phyloP scores from a whole-genome alignment of 2,113 vertebrate genomes.

The Cryptomyrus ogoouensis region DNA sequence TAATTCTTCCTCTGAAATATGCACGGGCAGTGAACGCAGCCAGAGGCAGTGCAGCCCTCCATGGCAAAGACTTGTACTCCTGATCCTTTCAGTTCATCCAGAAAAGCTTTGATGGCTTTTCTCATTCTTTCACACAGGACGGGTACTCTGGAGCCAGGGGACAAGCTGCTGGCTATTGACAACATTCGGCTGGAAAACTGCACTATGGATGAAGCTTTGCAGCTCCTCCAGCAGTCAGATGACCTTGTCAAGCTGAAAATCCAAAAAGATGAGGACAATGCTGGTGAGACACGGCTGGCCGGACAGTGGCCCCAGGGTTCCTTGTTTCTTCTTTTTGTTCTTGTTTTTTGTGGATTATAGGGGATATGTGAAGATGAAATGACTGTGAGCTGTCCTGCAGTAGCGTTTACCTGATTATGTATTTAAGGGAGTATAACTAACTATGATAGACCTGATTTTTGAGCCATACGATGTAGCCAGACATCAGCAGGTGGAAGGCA shows the following conservation, averaged over 20 bases:
- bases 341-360: background rate
- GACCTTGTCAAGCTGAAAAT: constrained; percentile 95
- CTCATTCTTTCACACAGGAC: constrained; percentile 61
- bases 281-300: constrained; percentile 57
- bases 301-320: background rate
- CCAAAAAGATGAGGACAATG: constrained; percentile 96
- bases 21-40: background rate
- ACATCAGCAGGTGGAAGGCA: background rate
- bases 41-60: background rate
- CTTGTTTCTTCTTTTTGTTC: background rate
- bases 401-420: background rate
- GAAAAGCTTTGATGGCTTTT: background rate
- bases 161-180: constrained; percentile 92
- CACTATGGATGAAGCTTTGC: constrained; percentile 90
- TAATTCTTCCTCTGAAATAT: background rate
- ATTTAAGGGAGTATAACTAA: background rate
- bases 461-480: background rate
- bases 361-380: background rate
- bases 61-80: background rate
- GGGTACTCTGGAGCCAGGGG: constrained; percentile 90
- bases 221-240: constrained; percentile 85
- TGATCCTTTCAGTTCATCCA: too few relatives aligned
- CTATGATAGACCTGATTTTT: background rate
- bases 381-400: background rate
- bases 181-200: constrained; percentile 87